Conservation (phyloP, 2,888 invertebrate genomes). For the Chloromyia formosa region DNA sequence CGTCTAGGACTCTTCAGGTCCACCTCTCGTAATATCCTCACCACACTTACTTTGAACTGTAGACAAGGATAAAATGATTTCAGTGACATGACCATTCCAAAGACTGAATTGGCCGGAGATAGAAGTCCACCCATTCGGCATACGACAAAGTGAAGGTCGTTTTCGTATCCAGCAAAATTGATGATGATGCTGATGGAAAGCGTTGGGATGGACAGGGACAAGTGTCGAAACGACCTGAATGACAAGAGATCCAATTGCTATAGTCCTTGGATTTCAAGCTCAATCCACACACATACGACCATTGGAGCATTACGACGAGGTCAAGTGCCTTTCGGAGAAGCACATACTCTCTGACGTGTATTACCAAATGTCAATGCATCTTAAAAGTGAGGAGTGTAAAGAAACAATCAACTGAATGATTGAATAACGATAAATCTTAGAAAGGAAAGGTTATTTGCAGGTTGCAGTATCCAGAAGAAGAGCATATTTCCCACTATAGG, state of each 20-base stretch:
- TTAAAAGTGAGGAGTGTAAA: no score
- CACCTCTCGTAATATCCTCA: neutral
- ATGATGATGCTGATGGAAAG: slow-evolving; percentile 22
- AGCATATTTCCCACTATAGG: no score
- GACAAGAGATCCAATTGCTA: slow-evolving; percentile 10
- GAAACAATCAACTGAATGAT: no score
- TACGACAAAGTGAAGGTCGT: slow-evolving; percentile 17
- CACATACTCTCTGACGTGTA: neutral
- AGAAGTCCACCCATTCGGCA: neutral
- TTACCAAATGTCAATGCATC: neutral
- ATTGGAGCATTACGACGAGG: neutral
- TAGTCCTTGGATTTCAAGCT: neutral
- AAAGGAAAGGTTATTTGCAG: no score
- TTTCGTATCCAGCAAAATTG: slow-evolving; percentile 9
- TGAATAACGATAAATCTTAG: no score
- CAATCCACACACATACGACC: neutral
- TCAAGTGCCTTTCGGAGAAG: neutral
- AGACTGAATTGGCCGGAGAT: neutral
- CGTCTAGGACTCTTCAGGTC: neutral
- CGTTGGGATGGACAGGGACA: neutral
- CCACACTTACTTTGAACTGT: neutral
- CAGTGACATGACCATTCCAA: slow-evolving; percentile 3
- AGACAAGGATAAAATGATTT: slow-evolving; percentile 26
- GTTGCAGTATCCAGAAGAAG: no score
- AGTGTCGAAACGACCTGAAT: slow-evolving; percentile 9